Percentiles rank a stretch among this genome's conserved stretches.
These are phyloP conservation scores for Misgurnus anguillicaudatus DNA, from an alignment of 2,113 vertebrate genomes.

Conservation along the genomic window DNA sequence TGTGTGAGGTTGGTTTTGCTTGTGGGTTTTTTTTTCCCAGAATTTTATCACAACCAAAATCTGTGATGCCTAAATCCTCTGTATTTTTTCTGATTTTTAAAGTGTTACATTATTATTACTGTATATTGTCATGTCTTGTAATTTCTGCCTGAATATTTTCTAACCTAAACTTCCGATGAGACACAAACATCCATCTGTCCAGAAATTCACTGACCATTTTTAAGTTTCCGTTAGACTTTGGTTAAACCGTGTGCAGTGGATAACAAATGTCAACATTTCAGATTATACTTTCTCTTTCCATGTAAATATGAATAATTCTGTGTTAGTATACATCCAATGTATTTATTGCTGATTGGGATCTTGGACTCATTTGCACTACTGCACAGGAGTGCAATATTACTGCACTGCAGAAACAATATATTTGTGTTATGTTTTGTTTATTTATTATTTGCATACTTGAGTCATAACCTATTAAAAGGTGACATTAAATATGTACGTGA, in stretches of 20 bases:
- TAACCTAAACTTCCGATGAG: too few relatives aligned
- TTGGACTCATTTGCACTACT: slow-evolving; percentile 14
- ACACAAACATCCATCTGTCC: too few relatives aligned
- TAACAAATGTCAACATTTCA: too few relatives aligned
- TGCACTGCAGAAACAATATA: neutral
- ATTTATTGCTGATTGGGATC: neutral
- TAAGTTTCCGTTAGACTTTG: too few relatives aligned
- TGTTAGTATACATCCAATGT: neutral
- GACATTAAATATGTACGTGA: neutral
- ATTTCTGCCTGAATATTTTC: too few relatives aligned
- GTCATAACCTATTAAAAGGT: slow-evolving; percentile 8
- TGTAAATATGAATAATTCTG: too few relatives aligned
- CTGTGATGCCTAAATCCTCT: slow-evolving; percentile 8
- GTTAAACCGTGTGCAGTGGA: too few relatives aligned
- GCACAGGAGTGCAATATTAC: neutral
- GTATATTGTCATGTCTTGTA: too few relatives aligned
- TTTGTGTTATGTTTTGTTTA: slow-evolving; percentile 20
- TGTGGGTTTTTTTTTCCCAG: neutral
- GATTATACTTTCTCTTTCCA: too few relatives aligned
- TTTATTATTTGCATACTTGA: slow-evolving; percentile 32
- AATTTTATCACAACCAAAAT: neutral
- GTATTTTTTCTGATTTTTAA: neutral
- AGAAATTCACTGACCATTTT: too few relatives aligned
- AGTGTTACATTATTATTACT: too few relatives aligned
- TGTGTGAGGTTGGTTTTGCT: neutral